phyloP scores from a whole-genome alignment of 2,888 invertebrate genomes.

The Cosmia trapezina region DNA sequence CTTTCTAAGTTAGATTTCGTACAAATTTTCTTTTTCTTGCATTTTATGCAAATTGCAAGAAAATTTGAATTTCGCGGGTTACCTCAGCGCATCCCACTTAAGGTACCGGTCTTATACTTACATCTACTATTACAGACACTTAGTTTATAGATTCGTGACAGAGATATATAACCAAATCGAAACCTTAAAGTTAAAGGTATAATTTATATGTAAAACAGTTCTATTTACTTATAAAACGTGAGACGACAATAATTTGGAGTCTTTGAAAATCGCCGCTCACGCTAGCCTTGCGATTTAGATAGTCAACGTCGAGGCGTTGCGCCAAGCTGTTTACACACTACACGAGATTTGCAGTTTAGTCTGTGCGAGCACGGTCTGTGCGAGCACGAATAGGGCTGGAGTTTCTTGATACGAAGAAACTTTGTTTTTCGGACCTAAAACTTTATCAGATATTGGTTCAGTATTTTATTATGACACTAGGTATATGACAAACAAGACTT shows the following conservation, averaged over 20 bases:
- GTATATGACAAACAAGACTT: no score
- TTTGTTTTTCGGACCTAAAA: no score
- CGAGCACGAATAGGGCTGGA: conserved; percentile 65
- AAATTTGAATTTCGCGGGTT: no score
- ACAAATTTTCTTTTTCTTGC: no score
- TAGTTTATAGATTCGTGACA: neutral
- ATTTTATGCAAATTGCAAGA: no score
- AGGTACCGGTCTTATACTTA: neutral
- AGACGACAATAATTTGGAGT: conserved; percentile 55
- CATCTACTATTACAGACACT: neutral
- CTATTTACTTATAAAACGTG: conserved; percentile 54
- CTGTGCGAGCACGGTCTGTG: conserved; percentile 62
- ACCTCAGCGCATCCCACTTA: no score
- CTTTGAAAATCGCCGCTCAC: conserved; percentile 68
- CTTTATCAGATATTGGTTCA: neutral
- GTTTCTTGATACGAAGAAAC: neutral
- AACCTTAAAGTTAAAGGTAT: conserved; percentile 4
- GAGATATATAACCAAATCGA: conserved; percentile 25
- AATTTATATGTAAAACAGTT: conserved; percentile 51
- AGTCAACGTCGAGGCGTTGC: conserved; percentile 64
- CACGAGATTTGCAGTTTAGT: conserved; percentile 72
- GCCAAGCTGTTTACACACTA: conserved; percentile 74
- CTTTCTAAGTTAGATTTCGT: no score
- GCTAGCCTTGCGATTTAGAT: conserved; percentile 69
- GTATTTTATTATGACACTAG: neutral